Evolutionary conservation across 2,797 vertebrate species (phyloP), one percentile per base, ranked within the genome.

Genomic region (Tamandua tetradactyla): DNA sequence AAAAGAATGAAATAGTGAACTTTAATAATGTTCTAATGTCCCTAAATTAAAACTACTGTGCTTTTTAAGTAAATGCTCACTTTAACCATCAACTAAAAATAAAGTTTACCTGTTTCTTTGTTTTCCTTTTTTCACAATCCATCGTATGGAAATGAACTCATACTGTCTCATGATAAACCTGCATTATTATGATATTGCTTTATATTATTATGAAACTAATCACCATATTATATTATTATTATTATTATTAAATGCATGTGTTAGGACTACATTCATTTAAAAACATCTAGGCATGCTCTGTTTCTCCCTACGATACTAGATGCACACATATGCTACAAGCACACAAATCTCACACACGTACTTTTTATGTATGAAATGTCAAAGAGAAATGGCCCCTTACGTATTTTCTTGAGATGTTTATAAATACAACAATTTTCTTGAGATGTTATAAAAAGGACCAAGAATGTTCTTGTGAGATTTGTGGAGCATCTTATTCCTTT

Each of bases 1-100:
- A 92, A 91, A 94, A 91, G 42, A 93, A 89, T 87, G 47, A 93
- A 83, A 47, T 35, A 23, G 40, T 85, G 84, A 91, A 71, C 94
- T 71, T 96, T 59, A 85, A 42, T 85, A 84, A 71, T 83, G 7
- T 30, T 80, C n/a, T 82, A 74, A 69, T 49, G 5, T 69, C 22
- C 52, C n/a, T 86, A 61, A 55, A 11, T 62, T 30, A 42, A 76
- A 83, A 40, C 49, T 71, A 62, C 30, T 62, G 9, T 88, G 17
- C 79, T 94, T 95, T 69, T 35, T 75, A 71, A 61, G 64, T 61
- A 95, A 95, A 86, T 62, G 32, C 83, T 47, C 27, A 80, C 20
- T 92, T 90, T 94, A 81, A 92, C 40, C 4, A 79, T 68, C 20
- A 91, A 69, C 35, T 85, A 57, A 91, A 95, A 90, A 52, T 82